Conservation (phyloP, 2,888 invertebrate species). For the Erebia aethiops region DNA sequence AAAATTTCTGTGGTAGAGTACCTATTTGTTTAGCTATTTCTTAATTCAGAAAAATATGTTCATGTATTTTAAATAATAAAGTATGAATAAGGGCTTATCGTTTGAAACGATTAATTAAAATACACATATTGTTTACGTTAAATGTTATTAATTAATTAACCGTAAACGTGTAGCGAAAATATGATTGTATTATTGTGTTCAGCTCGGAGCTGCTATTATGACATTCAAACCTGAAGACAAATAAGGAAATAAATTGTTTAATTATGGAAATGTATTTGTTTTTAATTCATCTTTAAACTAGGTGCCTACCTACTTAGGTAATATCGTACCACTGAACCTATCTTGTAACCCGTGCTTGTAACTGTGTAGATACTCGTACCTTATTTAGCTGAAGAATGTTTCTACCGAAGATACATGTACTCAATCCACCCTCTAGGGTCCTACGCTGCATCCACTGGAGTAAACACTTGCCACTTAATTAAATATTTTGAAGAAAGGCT, state of each 20-base stretch:
- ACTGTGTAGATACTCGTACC: too few species aligned
- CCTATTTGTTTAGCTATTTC: neutral
- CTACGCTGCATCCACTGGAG: too few species aligned
- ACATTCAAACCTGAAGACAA: constrained; percentile 47
- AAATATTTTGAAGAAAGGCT: too few species aligned
- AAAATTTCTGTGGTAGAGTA: too few species aligned
- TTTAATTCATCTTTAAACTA: neutral
- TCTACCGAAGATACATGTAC: too few species aligned
- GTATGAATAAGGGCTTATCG: constrained; percentile 48
- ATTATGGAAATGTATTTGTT: constrained; percentile 13
- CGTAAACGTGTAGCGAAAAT: constrained; percentile 34
- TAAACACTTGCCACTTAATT: too few species aligned
- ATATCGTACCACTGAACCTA: neutral
- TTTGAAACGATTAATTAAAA: constrained; percentile 57
- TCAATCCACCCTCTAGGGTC: too few species aligned
- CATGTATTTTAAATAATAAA: constrained; percentile 32
- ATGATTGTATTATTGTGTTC: constrained; percentile 52
- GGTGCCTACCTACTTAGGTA: too few species aligned
- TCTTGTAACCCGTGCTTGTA: too few species aligned
- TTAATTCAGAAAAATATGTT: too few species aligned
- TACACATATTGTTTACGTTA: constrained; percentile 43
- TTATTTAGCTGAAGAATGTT: too few species aligned
- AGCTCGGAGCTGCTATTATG: constrained; percentile 66
- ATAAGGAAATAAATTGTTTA: constrained; percentile 49
- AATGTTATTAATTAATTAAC: constrained; percentile 44